These are phyloP conservation scores for Brachirus orientalis DNA, from an alignment of 2,113 vertebrate genomes.

Conservation along the genomic window DNA sequence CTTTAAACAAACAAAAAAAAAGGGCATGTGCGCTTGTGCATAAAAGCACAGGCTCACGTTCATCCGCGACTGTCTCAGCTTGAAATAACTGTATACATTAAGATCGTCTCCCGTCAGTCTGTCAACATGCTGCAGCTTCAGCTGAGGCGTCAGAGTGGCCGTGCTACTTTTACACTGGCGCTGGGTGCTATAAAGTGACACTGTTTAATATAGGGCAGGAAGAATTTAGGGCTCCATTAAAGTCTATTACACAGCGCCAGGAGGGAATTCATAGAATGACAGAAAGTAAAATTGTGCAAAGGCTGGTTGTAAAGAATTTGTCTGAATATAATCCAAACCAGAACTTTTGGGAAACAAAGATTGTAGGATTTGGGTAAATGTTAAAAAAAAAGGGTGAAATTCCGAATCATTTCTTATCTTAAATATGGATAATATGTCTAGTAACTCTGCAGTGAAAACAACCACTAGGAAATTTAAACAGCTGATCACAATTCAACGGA, in stretches of 20 bases:
- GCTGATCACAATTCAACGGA: too few species aligned
- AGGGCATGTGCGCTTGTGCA: slow-evolving; percentile 8
- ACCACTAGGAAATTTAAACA: slow-evolving; percentile 8
- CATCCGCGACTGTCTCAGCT: slow-evolving; percentile 28
- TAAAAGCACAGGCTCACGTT: slow-evolving; percentile 29
- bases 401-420: slow-evolving; percentile 2
- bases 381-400: too few species aligned
- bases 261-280: slow-evolving; percentile 44
- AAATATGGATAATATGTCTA: slow-evolving; percentile 20
- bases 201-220: slow-evolving; percentile 72
- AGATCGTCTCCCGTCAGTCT: slow-evolving; percentile 69
- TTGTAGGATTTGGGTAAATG: too few species aligned
- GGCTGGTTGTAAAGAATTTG: background rate
- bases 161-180: slow-evolving; percentile 72
- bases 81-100: slow-evolving; percentile 61
- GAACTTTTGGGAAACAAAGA: too few species aligned
- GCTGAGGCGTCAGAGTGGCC: slow-evolving; percentile 68
- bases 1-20: slow-evolving; percentile 6
- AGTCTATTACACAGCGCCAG: slow-evolving; percentile 35
- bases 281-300: slow-evolving; percentile 39
- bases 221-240: slow-evolving; percentile 68
- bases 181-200: slow-evolving; percentile 73
- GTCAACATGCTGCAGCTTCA: slow-evolving; percentile 51
- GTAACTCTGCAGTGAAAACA: slow-evolving; percentile 12
- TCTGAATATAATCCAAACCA: slow-evolving; percentile 15